Evolutionary conservation across 2,888 invertebrate genomes (phyloP).

Genomic region (Prosapia bicincta): DNA sequence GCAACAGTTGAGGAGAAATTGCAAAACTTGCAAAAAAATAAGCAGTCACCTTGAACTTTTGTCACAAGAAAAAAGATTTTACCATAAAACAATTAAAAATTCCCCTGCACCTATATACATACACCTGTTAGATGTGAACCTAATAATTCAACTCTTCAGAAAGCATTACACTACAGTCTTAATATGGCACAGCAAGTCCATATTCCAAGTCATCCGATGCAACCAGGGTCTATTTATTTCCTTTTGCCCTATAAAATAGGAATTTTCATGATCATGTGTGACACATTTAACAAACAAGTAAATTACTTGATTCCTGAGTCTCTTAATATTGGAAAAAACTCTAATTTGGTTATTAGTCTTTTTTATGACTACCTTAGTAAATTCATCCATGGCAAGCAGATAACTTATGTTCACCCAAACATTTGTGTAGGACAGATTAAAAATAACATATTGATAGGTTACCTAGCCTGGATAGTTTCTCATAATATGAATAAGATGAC

Average conservation of each 20-base stretch:
- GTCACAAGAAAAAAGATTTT: slow-evolving; percentile 11
- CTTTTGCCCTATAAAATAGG: slow-evolving; percentile 30
- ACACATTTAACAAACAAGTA: slow-evolving; percentile 24
- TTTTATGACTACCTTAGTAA: slow-evolving; percentile 6
- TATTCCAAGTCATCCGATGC: slow-evolving; percentile 29
- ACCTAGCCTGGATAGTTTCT: not conserved
- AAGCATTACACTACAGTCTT: slow-evolving; percentile 23
- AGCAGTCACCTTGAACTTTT: slow-evolving; percentile 4
- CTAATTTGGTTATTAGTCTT: slow-evolving; percentile 23
- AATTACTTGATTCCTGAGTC: too few relatives aligned
- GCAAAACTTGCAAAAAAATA: slow-evolving; percentile 9
- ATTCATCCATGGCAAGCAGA: not conserved
- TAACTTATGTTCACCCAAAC: slow-evolving; percentile 21
- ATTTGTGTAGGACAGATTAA: slow-evolving; percentile 30
- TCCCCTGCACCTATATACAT: not conserved
- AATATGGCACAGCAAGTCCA: slow-evolving; percentile 32
- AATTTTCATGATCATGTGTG: slow-evolving; percentile 30
- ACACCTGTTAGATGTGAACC: not conserved
- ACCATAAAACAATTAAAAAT: slow-evolving; percentile 4
- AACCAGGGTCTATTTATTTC: slow-evolving; percentile 31
- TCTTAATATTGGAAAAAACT: slow-evolving; percentile 24
- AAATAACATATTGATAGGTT: slow-evolving; percentile 23
- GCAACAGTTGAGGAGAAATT: slow-evolving; percentile 22
- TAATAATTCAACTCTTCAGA: not conserved
- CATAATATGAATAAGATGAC: not conserved